A percentile compares a stretch with the other conserved stretches of the same genome.
Conservation (phyloP, 2,888 invertebrate genomes). For the Drosophila tanythrix region DNA sequence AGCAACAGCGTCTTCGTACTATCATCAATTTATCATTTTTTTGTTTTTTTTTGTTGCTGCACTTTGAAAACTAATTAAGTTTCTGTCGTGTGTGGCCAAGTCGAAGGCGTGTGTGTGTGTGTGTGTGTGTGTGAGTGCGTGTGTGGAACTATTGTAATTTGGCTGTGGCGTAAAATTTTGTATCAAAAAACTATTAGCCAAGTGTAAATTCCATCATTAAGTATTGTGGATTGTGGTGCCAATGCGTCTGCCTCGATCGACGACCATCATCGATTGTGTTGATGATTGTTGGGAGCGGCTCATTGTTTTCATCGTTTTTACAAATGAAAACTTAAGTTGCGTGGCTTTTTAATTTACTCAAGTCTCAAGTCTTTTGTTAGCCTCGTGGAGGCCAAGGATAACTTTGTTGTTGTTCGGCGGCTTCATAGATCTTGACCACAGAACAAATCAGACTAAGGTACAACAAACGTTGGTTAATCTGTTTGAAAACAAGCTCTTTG, state of each 20-base stretch:
- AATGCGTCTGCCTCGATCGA: conserved; percentile 58
- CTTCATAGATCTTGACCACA: conserved; percentile 36
- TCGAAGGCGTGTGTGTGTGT: conserved; percentile 33
- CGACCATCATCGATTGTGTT: conserved; percentile 20
- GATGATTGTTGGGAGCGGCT: conserved; percentile 38
- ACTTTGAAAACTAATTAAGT: conserved; percentile 77
- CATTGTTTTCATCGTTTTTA: conserved; percentile 49
- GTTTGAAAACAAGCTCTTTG: not conserved
- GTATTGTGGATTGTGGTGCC: conserved; percentile 57
- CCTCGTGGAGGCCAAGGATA: conserved; percentile 40
- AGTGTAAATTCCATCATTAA: conserved; percentile 70
- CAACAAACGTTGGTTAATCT: conserved; percentile 1
- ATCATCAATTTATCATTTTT: conserved; percentile 48
- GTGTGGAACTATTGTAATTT: conserved; percentile 63
- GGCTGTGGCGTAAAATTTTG: conserved; percentile 74
- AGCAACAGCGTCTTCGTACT: conserved; percentile 59
- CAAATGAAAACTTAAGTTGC: conserved; percentile 59
- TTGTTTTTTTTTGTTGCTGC: conserved; percentile 48
- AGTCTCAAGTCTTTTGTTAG: conserved; percentile 39
- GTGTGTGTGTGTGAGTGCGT: conserved; percentile 34
- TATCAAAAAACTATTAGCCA: conserved; percentile 79
- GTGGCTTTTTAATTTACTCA: conserved; percentile 61
- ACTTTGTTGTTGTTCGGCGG: conserved; percentile 30
- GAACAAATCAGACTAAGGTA: conserved; percentile 29
- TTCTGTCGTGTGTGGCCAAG: conserved; percentile 64